Evolutionary conservation across 2,888 invertebrate genomes (phyloP).

Genomic region (Synergus japonicus): DNA sequence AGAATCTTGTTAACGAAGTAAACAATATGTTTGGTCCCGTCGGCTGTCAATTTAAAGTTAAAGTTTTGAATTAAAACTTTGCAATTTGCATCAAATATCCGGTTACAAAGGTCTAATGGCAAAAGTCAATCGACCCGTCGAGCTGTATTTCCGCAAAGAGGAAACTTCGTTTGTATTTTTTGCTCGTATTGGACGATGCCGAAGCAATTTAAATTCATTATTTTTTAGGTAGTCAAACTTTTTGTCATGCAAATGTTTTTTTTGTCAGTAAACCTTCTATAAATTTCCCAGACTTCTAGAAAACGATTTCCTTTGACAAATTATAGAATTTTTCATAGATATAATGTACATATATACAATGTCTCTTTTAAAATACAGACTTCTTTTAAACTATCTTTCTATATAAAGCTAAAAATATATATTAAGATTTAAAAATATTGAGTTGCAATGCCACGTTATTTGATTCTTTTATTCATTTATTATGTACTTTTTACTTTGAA

Average conservation of each 20-base stretch:
- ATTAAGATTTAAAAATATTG: background rate
- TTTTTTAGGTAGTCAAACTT: background rate
- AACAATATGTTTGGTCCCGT: background rate
- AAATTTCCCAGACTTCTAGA: background rate
- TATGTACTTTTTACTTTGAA: background rate
- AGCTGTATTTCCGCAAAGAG: background rate
- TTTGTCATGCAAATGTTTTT: background rate
- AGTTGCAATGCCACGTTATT: background rate
- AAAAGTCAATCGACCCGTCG: slow-evolving; percentile 53
- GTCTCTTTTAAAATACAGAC: background rate
- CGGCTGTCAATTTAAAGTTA: slow-evolving; percentile 1
- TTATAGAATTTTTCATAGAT: background rate
- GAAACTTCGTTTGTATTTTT: background rate
- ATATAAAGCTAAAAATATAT: background rate
- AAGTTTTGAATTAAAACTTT: slow-evolving; percentile 44
- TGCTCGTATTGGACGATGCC: background rate
- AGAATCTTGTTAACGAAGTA: background rate
- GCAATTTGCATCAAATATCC: slow-evolving; percentile 58
- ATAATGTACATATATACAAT: background rate
- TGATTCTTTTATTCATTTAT: too few species aligned
- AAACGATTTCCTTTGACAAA: background rate
- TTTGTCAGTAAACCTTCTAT: background rate
- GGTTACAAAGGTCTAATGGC: slow-evolving; percentile 55
- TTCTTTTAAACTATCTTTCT: background rate
- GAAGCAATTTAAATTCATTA: slow-evolving; percentile 1